Base-by-base conservation (phyloP, 2,797 vertebrate species). In the Ctenopoma multispine region DNA sequence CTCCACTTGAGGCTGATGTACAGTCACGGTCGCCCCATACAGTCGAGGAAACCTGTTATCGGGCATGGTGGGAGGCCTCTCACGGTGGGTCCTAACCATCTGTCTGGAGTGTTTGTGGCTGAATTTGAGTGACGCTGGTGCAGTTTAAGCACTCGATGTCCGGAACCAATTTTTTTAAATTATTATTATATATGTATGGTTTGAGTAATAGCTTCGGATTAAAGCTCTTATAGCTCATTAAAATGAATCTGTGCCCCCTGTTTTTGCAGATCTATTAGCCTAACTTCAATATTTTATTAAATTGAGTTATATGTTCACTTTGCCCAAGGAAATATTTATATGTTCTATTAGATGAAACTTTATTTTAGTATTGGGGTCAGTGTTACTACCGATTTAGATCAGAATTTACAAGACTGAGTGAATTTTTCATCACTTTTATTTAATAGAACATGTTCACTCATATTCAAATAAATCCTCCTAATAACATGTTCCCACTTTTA, bases 11-110 rank as follows among this genome's bases (percentile, higher is more conserved):
- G 46, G 77, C 81, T 56, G 77, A 54, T 68, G 79, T 77, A 79
- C 72, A 61, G 65, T 71, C 79, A 58, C 58, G 9, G 63, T 50
- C 59, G 71, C 60, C 77, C 81, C 60, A 46, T 77, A 76, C 81
- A 77, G 84, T 56, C 40, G 8, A 15, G 69, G 72, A 81, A 86
- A 85, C 79, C 81, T 87, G 86, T 87, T 85, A 87, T 77, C 75
- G 1, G 72, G 68, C 69, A n/a, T 24, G 29, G 67, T 36, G 34
- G 87, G 88, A 75, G 68, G 77, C 69, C 64, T 47, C 75, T 72
- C 20, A 2, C 80, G 10, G 44, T 51, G 58, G 24, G 66, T 46
- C 56, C 48, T 1, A 54, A 51, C 90, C 86, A 89, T 90, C 87
- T 90, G 88, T 87, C 77, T 70, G 36, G 56, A 51, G 58, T 23